Base-by-base conservation (phyloP, 2,113 vertebrate species). In the Percopsis transmontana region DNA sequence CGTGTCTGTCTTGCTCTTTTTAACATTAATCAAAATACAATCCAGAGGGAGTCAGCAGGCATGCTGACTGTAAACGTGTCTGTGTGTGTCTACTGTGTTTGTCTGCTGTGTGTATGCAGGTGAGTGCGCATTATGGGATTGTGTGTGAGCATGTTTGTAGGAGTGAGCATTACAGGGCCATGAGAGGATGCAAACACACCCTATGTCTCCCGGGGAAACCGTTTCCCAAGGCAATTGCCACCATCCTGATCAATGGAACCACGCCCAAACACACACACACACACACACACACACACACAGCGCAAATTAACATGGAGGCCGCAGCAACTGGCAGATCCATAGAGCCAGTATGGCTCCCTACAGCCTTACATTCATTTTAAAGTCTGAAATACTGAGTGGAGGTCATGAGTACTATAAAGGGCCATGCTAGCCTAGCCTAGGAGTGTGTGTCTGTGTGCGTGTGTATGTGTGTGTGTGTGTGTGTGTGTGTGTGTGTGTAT, bases 171-270 rank as follows among this genome's bases (percentile, higher is more conserved):
- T 33, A 6, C 27, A 33, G 8, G 27, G 27, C 5, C 73, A 61
- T 23, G 11, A 69, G 0, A 12, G 50, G 48, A 27, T 82, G 77
- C 80, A 82, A 80, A 59, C 58, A 75, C 70, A 58, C 57, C 76
- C 64, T 76, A 66, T 2, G 58, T 82, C 62, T 76, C 62, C 16
- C 63, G 16, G 70, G 80, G 76, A 60, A 68, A 73, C 59, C 11
- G 71, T 80, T 40, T 66, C 70, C 70, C 60, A 67, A 42, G 19
- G 79, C 67, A 86, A 86, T 7, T 7, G 8, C 76, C 81, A 76
- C 58, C 66, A 76, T 20, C 38, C 67, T 74, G 74, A 81, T 76
- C 80, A 42, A 0, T 48, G 72, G 85, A 82, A 61, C 55, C 62
- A 57, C 68, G 44, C 71, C 63, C 48, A 19, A 3, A n/a, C 16